Percentiles rank a stretch among this genome's conserved stretches.
Conservation (phyloP, 2,797 vertebrate genomes). For the Pogoniulus pusillus region DNA sequence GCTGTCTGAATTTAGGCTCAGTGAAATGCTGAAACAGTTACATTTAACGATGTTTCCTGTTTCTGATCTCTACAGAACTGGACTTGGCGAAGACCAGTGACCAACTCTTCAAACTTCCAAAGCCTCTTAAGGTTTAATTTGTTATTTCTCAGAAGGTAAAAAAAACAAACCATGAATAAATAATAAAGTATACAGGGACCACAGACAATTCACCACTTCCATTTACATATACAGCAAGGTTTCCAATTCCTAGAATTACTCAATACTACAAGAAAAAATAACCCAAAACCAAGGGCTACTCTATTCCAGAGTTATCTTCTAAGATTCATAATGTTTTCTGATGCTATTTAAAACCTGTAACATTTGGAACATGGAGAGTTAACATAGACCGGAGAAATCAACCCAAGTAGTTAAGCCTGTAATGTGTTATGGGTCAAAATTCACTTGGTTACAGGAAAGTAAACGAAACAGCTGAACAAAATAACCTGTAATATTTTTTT, state of each 20-base stretch:
- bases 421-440: not conserved
- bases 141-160: slow-evolving; percentile 31
- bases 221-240: slow-evolving; percentile 24
- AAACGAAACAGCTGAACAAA: not conserved
- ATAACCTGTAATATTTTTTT: not conserved
- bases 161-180: slow-evolving; percentile 43
- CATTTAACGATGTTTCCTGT: slow-evolving; percentile 4
- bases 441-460: not conserved
- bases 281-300: not conserved
- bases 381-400: not conserved
- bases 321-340: not conserved
- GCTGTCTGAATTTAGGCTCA: not conserved
- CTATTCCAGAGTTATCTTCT: not conserved
- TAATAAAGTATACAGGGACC: slow-evolving; percentile 10
- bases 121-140: slow-evolving; percentile 41
- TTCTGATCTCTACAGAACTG: slow-evolving; percentile 32
- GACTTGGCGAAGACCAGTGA: slow-evolving; percentile 34
- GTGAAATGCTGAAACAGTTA: not conserved
- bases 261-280: not conserved
- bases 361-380: not conserved
- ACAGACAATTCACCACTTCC: slow-evolving; percentile 22
- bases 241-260: slow-evolving; percentile 30
- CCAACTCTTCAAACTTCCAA: slow-evolving; percentile 20
- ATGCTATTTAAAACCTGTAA: slow-evolving; percentile 17
- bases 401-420: not conserved